Evolutionary conservation across 2,888 invertebrate species (phyloP), one percentile per base, ranked within the genome.

Genomic region (Dolichomitus sp.): DNA sequence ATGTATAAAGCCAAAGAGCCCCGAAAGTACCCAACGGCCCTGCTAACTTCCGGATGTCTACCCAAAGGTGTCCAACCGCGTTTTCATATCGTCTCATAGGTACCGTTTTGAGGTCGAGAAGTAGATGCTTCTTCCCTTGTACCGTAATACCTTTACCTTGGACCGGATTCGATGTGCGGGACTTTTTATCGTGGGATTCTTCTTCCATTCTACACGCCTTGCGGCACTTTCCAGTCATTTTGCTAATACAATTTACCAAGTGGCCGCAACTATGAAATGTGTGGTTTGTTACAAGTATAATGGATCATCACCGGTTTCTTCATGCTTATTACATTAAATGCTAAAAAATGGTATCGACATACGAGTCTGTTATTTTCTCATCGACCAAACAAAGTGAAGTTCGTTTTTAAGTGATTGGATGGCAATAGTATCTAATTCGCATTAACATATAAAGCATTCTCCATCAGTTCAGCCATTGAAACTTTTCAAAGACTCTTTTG

Each of bases 121-220:
- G 59, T 33, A 33, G 59, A 59, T 65, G 52, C 52, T 30, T 74
- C 63, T 40, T 23, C 52, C 14, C 33, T 33, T 19, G 69, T 76
- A 76, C 76, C 48, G 76, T 59, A 68, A 76, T 54, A 76, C 40
- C 42, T 69, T 69, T 33, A 14, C 23, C 69, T 69, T 57, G 70
- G 42, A n/a, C 45, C 54, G 42, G 68, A 76, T 59, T 68, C 76
- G 68, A 66, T 57, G 57, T 48, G 76, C 45, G 76, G 68, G 59
- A 63, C 63, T 63, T 65, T 52, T 74, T 63, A 74, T 74, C 63
- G 74, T 65, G 63, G 52, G 74, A 74, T 52, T 73, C 23, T 65
- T 65, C 33, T 40, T 63, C 61, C 6, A 61, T 61, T 61, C 45
- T 61, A 50, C 17, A 37, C 40, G 27, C 23, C 54, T 57, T 70